Evolutionary conservation across 2,113 vertebrate genomes (phyloP).

Genomic region (Salvelinus namaycush): DNA sequence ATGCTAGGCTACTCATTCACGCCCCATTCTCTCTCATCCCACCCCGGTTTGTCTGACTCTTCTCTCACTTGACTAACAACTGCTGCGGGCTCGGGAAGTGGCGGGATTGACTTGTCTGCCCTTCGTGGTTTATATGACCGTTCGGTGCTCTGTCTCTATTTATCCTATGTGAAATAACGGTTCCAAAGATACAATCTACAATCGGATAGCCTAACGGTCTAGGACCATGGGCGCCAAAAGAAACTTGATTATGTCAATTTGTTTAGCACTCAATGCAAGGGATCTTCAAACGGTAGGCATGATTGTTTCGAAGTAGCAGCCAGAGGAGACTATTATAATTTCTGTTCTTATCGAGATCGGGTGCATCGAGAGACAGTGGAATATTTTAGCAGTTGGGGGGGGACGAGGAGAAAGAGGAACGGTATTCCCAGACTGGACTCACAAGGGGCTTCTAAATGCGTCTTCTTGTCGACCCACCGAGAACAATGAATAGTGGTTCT

Average conservation of each 20-base stretch:
- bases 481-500: slow-evolving; percentile 84
- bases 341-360: background rate
- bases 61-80: background rate
- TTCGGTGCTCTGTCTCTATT: too few relatives aligned
- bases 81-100: background rate
- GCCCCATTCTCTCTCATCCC: slow-evolving; percentile 1
- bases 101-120: background rate
- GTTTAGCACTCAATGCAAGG: background rate
- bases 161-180: background rate
- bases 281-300: background rate
- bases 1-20: slow-evolving; percentile 25
- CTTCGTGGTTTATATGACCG: background rate
- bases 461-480: slow-evolving; percentile 61
- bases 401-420: slow-evolving; percentile 2
- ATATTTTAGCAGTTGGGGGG: background rate
- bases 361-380: background rate
- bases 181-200: background rate
- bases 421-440: background rate
- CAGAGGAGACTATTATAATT: background rate
- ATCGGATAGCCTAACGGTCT: background rate
- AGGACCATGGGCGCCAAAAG: too few relatives aligned
- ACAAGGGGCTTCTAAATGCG: slow-evolving; percentile 68
- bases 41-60: slow-evolving; percentile 24
- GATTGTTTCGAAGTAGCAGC: background rate
- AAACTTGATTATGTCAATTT: background rate